Evolutionary conservation across 2,888 invertebrate species (phyloP).

Genomic region (Drosophila nr. medialis): DNA sequence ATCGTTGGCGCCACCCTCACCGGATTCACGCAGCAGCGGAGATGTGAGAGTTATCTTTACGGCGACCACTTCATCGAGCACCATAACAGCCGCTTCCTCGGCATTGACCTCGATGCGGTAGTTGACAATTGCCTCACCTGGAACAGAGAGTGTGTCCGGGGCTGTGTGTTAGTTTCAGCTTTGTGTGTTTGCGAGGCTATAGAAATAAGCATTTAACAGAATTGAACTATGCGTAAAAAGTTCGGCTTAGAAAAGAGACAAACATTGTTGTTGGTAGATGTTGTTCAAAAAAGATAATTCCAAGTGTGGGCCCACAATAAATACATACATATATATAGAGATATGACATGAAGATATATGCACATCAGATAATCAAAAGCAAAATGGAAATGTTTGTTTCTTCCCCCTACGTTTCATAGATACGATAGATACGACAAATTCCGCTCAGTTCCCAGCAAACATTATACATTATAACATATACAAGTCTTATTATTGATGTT

Average conservation of each 20-base stretch:
- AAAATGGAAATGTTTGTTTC: slow-evolving; percentile 76
- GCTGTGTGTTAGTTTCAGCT: slow-evolving; percentile 9
- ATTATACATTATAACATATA: slow-evolving; percentile 30
- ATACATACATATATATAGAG: slow-evolving; percentile 29
- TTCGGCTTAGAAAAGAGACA: slow-evolving; percentile 73
- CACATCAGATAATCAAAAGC: slow-evolving; percentile 53
- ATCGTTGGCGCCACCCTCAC: slow-evolving; percentile 86
- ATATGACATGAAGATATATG: slow-evolving; percentile 46
- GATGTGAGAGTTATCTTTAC: slow-evolving; percentile 97
- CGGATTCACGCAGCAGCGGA: slow-evolving; percentile 94
- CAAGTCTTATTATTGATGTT: slow-evolving; percentile 17
- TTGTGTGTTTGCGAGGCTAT: background rate
- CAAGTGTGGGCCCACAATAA: slow-evolving; percentile 64
- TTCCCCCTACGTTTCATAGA: slow-evolving; percentile 63
- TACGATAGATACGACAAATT: slow-evolving; percentile 31
- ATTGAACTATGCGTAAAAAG: slow-evolving; percentile 41
- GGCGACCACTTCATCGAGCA: slow-evolving; percentile 91
- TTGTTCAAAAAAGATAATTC: slow-evolving; percentile 49
- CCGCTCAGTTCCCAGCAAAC: slow-evolving; percentile 75
- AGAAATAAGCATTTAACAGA: slow-evolving; percentile 19
- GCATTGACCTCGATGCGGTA: slow-evolving; percentile 94
- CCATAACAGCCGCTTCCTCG: slow-evolving; percentile 93
- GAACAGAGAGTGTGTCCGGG: slow-evolving; percentile 53
- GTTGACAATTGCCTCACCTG: slow-evolving; percentile 80
- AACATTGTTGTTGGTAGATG: slow-evolving; percentile 65